Evolutionary conservation across 1,140 invertebrate genomes (phyloP).

Genomic region (Papilio polyxenes): DNA sequence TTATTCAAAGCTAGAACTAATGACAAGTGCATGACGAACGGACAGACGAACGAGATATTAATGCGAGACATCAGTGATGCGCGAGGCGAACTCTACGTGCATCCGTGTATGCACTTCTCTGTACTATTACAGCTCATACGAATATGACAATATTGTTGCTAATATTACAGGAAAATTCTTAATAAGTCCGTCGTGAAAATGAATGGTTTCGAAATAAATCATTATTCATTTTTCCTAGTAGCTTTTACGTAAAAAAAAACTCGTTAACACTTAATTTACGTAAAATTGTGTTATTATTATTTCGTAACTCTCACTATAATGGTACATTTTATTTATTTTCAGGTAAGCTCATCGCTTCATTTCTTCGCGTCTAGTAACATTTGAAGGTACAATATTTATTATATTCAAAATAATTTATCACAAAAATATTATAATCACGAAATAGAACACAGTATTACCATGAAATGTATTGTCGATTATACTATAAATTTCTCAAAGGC

Average conservation of each 20-base stretch:
- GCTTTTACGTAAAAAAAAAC: background rate
- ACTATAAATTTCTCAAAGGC: background rate
- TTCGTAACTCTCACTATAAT: background rate
- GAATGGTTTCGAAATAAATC: background rate
- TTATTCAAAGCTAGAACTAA: conserved; percentile 30
- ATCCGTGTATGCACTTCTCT: conserved; percentile 16
- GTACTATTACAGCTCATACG: background rate
- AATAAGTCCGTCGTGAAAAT: background rate
- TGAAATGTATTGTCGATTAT: background rate
- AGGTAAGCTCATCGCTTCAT: background rate
- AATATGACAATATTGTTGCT: background rate
- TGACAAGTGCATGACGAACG: conserved; percentile 29
- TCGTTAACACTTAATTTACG: background rate
- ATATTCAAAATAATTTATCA: background rate
- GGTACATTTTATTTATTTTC: background rate
- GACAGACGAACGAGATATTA: conserved; percentile 34
- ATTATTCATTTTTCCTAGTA: background rate
- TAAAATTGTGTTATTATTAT: background rate
- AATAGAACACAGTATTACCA: background rate
- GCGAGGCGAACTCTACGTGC: conserved; percentile 17
- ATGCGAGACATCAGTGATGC: conserved; percentile 32
- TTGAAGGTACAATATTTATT: background rate
- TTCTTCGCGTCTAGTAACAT: background rate
- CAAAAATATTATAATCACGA: background rate
- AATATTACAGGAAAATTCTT: background rate